phyloP scores from a whole-genome alignment of 2,113 vertebrate genomes.

The Oryzias curvinotus region DNA sequence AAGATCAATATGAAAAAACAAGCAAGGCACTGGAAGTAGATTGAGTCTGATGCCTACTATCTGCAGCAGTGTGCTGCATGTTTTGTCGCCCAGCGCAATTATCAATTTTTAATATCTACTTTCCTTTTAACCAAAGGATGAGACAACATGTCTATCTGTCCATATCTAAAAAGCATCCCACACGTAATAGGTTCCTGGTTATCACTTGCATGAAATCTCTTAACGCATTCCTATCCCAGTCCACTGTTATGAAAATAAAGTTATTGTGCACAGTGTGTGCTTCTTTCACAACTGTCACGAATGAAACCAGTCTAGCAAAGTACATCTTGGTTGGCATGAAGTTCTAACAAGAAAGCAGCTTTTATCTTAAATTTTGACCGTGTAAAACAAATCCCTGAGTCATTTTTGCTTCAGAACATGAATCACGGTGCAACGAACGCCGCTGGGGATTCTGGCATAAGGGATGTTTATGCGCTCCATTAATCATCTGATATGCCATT shows the following conservation, averaged over 20 bases:
- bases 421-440: slow-evolving; percentile 39
- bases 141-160: slow-evolving; percentile 22
- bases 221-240: slow-evolving; percentile 41
- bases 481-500: slow-evolving; percentile 53
- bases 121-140: slow-evolving; percentile 9
- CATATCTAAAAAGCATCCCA: slow-evolving; percentile 36
- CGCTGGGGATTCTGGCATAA: slow-evolving; percentile 40
- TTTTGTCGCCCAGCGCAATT: neutral
- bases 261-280: slow-evolving; percentile 9
- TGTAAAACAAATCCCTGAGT: slow-evolving; percentile 1
- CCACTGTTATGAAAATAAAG: slow-evolving; percentile 10
- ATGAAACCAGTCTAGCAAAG: neutral
- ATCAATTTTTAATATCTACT: slow-evolving; percentile 23
- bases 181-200: slow-evolving; percentile 37
- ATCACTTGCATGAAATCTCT: slow-evolving; percentile 34
- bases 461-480: slow-evolving; percentile 51
- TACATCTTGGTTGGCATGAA: neutral
- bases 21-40: neutral
- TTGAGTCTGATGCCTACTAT: neutral
- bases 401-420: slow-evolving; percentile 20
- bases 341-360: neutral
- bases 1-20: slow-evolving; percentile 35
- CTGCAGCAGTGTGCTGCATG: neutral
- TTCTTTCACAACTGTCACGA: slow-evolving; percentile 17
- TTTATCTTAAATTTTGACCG: neutral